These are phyloP conservation scores for Danio aesculapii DNA, from an alignment of 2,797 vertebrate species.

Conservation along the genomic window DNA sequence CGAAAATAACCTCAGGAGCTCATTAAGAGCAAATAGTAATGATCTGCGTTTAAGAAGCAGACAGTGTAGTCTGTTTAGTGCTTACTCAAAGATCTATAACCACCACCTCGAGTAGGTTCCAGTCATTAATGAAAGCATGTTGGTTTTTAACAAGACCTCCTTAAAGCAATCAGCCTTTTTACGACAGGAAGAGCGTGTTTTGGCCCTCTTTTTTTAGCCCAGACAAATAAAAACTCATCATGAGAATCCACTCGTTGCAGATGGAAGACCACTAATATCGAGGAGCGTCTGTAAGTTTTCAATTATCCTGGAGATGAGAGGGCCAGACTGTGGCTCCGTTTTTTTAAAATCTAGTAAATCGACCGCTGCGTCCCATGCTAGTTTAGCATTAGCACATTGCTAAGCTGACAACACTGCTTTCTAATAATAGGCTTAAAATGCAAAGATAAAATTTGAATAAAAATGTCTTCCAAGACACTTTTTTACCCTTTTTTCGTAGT, in stretches of 20 bases:
- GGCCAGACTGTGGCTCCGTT: background rate
- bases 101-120: slow-evolving; percentile 39
- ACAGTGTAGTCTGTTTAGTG: slow-evolving; percentile 7
- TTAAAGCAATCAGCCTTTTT: slow-evolving; percentile 69
- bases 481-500: background rate
- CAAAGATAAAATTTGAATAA: background rate
- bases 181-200: slow-evolving; percentile 75
- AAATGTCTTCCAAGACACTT: slow-evolving; percentile 6
- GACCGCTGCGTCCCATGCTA: too few species aligned
- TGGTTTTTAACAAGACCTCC: slow-evolving; percentile 72
- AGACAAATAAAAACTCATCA: slow-evolving; percentile 71
- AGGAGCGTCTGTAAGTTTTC: slow-evolving; percentile 65
- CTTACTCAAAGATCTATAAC: slow-evolving; percentile 35
- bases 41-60: slow-evolving; percentile 19
- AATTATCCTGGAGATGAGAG: slow-evolving; percentile 68
- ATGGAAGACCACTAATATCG: slow-evolving; percentile 64
- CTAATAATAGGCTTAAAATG: background rate
- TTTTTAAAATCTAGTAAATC: background rate
- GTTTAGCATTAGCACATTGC: background rate
- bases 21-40: slow-evolving; percentile 25
- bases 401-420: slow-evolving; percentile 9
- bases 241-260: slow-evolving; percentile 65
- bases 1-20: slow-evolving; percentile 22
- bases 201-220: slow-evolving; percentile 69
- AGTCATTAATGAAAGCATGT: slow-evolving; percentile 71